These are phyloP conservation scores for Tachysurus fulvidraco DNA, from an alignment of 2,113 vertebrate genomes.

Conservation along the genomic window DNA sequence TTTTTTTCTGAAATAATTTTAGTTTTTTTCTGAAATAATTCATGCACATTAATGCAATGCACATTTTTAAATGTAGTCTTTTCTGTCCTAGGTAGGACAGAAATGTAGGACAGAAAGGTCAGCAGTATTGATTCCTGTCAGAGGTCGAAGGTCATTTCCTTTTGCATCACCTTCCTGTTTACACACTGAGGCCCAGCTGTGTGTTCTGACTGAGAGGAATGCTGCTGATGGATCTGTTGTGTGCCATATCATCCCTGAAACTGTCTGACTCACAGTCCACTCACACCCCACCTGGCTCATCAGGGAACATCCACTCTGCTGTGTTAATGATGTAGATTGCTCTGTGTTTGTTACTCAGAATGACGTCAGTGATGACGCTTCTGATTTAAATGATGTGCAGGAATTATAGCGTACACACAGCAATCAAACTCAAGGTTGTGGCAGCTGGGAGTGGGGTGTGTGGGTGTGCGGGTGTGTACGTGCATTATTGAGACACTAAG, in stretches of 20 bases:
- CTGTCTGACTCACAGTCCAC: not conserved
- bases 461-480: not conserved
- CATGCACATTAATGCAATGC: not conserved
- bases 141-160: slow-evolving; percentile 26
- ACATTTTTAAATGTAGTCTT: not conserved
- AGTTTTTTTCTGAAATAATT: not conserved
- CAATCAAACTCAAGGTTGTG: not conserved
- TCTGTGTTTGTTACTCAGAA: not conserved
- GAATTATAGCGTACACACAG: not conserved
- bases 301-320: not conserved
- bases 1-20: not conserved
- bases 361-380: not conserved
- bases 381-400: not conserved
- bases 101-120: not conserved
- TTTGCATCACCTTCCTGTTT: slow-evolving; percentile 46
- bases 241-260: not conserved
- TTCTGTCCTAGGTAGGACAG: not conserved
- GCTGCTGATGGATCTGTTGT: slow-evolving; percentile 54
- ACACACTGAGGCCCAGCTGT: slow-evolving; percentile 17
- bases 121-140: not conserved
- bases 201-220: slow-evolving; percentile 10
- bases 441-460: not conserved
- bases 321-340: not conserved
- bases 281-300: not conserved
- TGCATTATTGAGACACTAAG: not conserved